Base-by-base conservation (phyloP, 2,113 vertebrate species). In the Climacteris rufus region DNA sequence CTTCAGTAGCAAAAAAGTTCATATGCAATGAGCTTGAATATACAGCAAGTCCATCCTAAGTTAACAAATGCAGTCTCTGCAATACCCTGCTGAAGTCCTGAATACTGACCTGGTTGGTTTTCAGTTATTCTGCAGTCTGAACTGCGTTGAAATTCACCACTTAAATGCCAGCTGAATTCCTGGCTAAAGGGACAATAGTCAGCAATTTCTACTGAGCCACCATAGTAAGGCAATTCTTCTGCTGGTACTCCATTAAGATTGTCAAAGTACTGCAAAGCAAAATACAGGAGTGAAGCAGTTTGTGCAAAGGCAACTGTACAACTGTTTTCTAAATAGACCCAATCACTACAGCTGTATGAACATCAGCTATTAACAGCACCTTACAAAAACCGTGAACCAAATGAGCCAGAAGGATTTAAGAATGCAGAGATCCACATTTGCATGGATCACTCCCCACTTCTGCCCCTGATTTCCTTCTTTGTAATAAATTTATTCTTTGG, bases 161-260 rank as follows among this genome's bases (percentile, higher is more conserved):
- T 99, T 66, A 99, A 96, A 94, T 99, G 99, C 99, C 99, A 99
- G 74, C 99, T 99, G 97, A 99, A 99, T 96, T 99, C 99, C 97
- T 99, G 99, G 93, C 98, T 99, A 94, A 99, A 99, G 27, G 99
- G 99, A 96, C 99, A 99, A 86, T 98, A 99, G 96, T 99, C 99
- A 13, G 99, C 99, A 50, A 99, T 99, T 98, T 99, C 99, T 96
- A 99, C 99, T 2, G 99, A 99, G 4, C 99, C 99, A 8, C 99
- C 99, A n/a, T 99, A 99, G 39, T 98, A 98, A 50, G 98, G 80
- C 88, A 99, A 91, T 74, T 99, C 98, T 66, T 98, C 98, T 40
- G 96, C 57, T 44, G 98, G 89, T 37, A 99, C 97, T 8, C 98
- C 99, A 7, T 97, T 97, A 64, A 99, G 98, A 91, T 92, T 93